Evolutionary conservation across 2,888 invertebrate genomes (phyloP).

Genomic region (Drosophila parthenogenetica): DNA sequence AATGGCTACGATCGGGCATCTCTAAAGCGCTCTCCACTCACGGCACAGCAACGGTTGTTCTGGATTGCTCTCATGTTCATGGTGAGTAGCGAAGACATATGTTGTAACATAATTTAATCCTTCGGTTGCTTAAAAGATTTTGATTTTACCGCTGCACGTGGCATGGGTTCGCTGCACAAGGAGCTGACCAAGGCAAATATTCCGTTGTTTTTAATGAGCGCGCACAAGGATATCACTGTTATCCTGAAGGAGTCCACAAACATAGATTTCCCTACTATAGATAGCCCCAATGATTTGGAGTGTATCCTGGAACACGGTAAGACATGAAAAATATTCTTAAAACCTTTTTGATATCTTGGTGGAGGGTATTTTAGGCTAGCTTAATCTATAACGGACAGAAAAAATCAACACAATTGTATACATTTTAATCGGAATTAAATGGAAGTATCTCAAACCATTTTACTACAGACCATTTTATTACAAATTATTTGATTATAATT

Average conservation of each 20-base stretch:
- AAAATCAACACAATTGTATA: too few species aligned
- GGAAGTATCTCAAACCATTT: too few species aligned
- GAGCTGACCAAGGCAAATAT: conserved; percentile 90
- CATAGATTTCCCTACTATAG: conserved; percentile 77
- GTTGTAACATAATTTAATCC: background rate
- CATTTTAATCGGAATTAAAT: too few species aligned
- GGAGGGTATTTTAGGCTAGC: too few species aligned
- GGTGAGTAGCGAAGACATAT: conserved; percentile 84
- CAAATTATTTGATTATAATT: too few species aligned
- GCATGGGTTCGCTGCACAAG: conserved; percentile 90
- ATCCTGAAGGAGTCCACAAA: conserved; percentile 83
- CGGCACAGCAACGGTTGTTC: conserved; percentile 91
- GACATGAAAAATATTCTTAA: conserved; percentile 19
- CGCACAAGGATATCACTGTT: conserved; percentile 79
- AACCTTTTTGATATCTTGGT: too few species aligned
- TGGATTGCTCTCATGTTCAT: conserved; percentile 92
- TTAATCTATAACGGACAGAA: too few species aligned
- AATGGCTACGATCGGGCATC: conserved; percentile 92
- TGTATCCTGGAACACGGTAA: conserved; percentile 78
- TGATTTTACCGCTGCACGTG: conserved; percentile 95
- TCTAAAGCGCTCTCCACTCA: conserved; percentile 90
- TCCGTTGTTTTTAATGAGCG: conserved; percentile 88
- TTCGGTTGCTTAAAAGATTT: conserved; percentile 86
- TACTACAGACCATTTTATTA: too few species aligned
- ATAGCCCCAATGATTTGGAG: conserved; percentile 81